Base-by-base conservation (phyloP, 2,888 invertebrate genomes). In the Homarus gammarus region DNA sequence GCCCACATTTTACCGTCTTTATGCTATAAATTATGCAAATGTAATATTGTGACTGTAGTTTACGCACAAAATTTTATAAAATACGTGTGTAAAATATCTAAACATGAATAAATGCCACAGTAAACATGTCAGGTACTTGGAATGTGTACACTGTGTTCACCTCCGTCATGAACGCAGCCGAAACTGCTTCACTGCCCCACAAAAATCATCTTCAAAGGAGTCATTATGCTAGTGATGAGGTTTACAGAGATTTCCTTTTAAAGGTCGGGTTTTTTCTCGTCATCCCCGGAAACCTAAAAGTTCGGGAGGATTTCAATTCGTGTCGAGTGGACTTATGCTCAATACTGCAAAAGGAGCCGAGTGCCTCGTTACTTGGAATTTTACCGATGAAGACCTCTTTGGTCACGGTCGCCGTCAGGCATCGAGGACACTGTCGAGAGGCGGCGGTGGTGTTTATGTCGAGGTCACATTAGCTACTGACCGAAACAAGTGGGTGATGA, bases 151-250 rank as follows among this genome's bases (percentile, higher is more conserved):
- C n/a, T 2, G 64, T 8, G 64, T 8, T 64, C 56, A 27, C 64
- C 27, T 64, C 64, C 15, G 64, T 27, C 64, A 64, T 27, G 64
- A 64, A 64, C 27, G 8, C 64, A 12, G 27, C 0, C 64, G n/a
- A 5, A 27, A 8, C 64, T 64, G 64, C 64, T 64, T 64, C 64
- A 64, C 64, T 64, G 64, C 64, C 22, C 64, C 31, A 27, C 3
- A 64, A 64, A 64, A 64, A 64, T 64, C 64, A 12, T n/a, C 64
- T 64, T 64, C 64, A 64, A 64, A 64, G 64, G 31, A 64, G 27
- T 64, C 64, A 64, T 64, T 64, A 64, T 64, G 18, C 64, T 64
- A 27, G 64, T 64, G 64, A 64, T 64, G 64, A 64, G 31, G 64
- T 56, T 56, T 6, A 56, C 18, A 56, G 56, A 56, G 56, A 56